Percentiles rank a stretch among this genome's conserved stretches.
Conservation (phyloP, 2,797 vertebrate genomes). For the Sebastes cheni region DNA sequence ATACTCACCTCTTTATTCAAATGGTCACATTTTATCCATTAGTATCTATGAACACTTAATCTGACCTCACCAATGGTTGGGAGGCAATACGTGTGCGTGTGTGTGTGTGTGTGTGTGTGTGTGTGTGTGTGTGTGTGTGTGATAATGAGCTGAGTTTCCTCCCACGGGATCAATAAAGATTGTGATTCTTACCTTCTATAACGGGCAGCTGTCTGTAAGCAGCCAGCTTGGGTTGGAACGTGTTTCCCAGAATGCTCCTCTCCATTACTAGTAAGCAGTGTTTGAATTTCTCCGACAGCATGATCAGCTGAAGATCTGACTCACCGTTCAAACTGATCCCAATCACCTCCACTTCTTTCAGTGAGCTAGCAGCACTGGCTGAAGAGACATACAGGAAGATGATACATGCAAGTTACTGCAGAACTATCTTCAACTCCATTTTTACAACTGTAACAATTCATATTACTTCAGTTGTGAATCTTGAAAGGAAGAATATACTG, state of each 20-base stretch:
- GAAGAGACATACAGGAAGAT: slow-evolving; percentile 14
- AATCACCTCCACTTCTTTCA: slow-evolving; percentile 69
- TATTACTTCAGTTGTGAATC: background rate
- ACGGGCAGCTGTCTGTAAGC: slow-evolving; percentile 86
- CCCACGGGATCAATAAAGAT: too few species aligned
- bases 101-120: background rate
- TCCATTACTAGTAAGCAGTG: slow-evolving; percentile 87
- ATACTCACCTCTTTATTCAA: background rate
- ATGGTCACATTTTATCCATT: background rate
- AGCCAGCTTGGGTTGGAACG: slow-evolving; percentile 87
- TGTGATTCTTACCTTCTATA: slow-evolving; percentile 56
- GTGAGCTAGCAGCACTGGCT: slow-evolving; percentile 79
- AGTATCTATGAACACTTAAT: background rate
- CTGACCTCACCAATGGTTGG: background rate
- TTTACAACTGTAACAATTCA: background rate
- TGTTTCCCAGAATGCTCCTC: slow-evolving; percentile 85
- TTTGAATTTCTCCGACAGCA: slow-evolving; percentile 84
- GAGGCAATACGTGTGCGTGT: background rate
- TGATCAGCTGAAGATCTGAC: slow-evolving; percentile 67
- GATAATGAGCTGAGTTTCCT: too few species aligned
- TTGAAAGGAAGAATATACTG: background rate
- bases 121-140: too few species aligned
- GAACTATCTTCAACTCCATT: background rate
- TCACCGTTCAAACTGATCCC: slow-evolving; percentile 64
- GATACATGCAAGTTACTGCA: background rate